Conservation (phyloP, 2,888 invertebrate genomes). For the Drosophila phalerata region DNA sequence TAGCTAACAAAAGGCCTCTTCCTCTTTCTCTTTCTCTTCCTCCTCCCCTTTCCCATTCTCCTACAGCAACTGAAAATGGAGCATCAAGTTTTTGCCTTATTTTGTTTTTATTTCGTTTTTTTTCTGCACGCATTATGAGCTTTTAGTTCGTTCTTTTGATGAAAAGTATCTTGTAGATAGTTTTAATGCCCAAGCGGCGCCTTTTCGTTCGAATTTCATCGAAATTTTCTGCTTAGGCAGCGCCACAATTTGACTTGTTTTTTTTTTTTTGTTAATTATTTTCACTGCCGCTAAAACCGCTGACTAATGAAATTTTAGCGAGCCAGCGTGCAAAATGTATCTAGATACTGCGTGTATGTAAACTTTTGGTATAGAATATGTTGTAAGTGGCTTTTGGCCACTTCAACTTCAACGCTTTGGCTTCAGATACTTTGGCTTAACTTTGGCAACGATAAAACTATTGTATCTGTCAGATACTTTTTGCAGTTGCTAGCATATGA, state of each 20-base stretch:
- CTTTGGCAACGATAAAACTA: conserved; percentile 8
- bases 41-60: background rate
- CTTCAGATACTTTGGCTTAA: conserved; percentile 19
- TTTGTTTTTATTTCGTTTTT: background rate
- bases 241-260: conserved; percentile 47
- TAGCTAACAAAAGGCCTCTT: conserved; percentile 28
- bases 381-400: background rate
- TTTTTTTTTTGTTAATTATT: conserved; percentile 47
- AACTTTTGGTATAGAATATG: conserved; percentile 9
- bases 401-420: no score
- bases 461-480: conserved; percentile 36
- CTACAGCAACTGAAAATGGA: conserved; percentile 23
- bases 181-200: conserved; percentile 36
- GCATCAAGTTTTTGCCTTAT: conserved; percentile 45
- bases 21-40: background rate
- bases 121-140: conserved; percentile 54
- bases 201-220: conserved; percentile 24
- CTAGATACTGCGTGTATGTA: conserved; percentile 15
- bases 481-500: conserved; percentile 14
- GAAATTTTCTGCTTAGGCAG: conserved; percentile 33
- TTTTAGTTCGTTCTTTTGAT: conserved; percentile 42
- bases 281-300: conserved; percentile 27
- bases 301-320: conserved; percentile 56
- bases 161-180: conserved; percentile 66
- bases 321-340: conserved; percentile 10